Evolutionary conservation across 2,113 vertebrate genomes (phyloP), one percentile per base, ranked within the genome.

Genomic region (Corydoras sp.): DNA sequence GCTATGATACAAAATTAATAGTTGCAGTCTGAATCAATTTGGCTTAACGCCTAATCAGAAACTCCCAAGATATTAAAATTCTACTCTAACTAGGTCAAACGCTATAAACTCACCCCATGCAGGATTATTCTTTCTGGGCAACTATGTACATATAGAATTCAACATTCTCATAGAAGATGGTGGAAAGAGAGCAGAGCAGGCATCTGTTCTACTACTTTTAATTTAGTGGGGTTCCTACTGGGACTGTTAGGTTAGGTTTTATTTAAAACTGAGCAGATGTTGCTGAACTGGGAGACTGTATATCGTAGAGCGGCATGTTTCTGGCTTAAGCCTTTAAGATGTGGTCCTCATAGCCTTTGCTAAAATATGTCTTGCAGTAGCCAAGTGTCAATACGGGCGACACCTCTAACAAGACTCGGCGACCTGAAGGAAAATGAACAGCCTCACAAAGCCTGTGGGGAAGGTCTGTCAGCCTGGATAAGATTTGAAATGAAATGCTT

Each of bases 261-360:
- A 87, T 86, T 85, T 86, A 88, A 88, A 83, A 79, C 5, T 62
- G 77, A 84, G 80, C 83, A 87, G 81, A 83, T 87, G 87, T 81
- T 84, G 86, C 86, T 83, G 85, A 78, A 78, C 59, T 79, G 77
- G 79, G 74, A 77, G 59, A 55, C 43, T 31, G 31, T 56, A n/a
- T 53, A 14, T 53, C 7, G 35, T 43, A 43, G 35, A 43, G 54
- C 15, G 54, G 54, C n/a, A 14, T 56, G 54, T 59, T 60, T 32
- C 29, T 59, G 30, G 9, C 49, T 24, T 12, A 60, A 9, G 48
- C 80, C 80, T 78, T 74, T 81, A 71, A 74, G 87, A 80, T 81
- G 77, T 77, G 79, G 15, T 58, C 76, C 75, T 77, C 79, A 80
- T 84, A 43, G 35, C 35, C 68, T 78, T 77, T 32, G 13, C 35